Percentiles rank a stretch among this genome's conserved stretches.
Conservation (phyloP, 2,888 invertebrate species). For the Brachyopa scutellaris region DNA sequence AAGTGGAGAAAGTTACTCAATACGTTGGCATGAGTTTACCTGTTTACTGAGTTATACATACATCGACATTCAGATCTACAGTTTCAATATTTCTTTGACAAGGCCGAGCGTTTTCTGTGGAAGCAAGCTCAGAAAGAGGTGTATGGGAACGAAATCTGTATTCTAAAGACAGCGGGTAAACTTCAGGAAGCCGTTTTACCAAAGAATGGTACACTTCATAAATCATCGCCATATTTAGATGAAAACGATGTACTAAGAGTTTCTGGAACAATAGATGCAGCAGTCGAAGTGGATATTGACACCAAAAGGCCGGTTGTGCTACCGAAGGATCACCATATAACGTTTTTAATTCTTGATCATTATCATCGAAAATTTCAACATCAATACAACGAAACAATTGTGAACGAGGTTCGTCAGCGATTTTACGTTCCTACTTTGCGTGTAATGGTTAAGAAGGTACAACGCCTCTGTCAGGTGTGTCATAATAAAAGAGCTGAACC, state of each 20-base stretch:
- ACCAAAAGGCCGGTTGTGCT: slow-evolving; percentile 21
- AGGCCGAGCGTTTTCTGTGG: not conserved
- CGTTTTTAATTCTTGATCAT: not conserved
- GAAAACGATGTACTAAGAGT: not conserved
- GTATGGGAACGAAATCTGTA: not conserved
- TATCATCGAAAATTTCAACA: slow-evolving; percentile 9
- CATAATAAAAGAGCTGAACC: slow-evolving; percentile 2
- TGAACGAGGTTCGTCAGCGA: slow-evolving; percentile 48
- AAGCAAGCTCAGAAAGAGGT: not conserved
- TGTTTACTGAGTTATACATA: not conserved
- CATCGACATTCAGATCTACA: not conserved
- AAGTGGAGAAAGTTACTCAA: not conserved
- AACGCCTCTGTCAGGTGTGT: too few species aligned
- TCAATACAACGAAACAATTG: slow-evolving; percentile 36
- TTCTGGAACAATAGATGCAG: slow-evolving; percentile 23
- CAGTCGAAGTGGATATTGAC: not conserved
- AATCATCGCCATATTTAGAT: slow-evolving; percentile 17
- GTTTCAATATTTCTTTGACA: not conserved
- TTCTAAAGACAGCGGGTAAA: not conserved
- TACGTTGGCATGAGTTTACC: not conserved
- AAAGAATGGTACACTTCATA: too few species aligned
- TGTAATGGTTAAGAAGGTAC: too few species aligned
- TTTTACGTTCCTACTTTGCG: slow-evolving; percentile 21
- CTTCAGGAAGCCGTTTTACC: not conserved
- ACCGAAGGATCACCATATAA: slow-evolving; percentile 8